Percentiles rank a stretch among this genome's conserved stretches.
These are phyloP conservation scores for Pygocentrus nattereri DNA, from an alignment of 2,797 vertebrate species.

Conservation along the genomic window DNA sequence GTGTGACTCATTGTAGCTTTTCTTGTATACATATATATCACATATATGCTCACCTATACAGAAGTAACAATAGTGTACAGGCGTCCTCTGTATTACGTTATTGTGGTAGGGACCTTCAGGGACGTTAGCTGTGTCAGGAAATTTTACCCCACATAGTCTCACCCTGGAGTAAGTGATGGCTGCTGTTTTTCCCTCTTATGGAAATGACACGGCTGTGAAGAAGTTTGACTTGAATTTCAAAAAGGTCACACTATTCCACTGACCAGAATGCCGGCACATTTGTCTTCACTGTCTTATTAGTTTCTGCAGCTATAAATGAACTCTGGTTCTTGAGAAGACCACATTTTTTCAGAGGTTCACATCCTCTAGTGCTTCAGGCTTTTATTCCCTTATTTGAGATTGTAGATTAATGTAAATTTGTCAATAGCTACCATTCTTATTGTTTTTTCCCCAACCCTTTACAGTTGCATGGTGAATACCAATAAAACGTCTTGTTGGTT, in stretches of 20 bases:
- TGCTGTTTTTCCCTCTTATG: not conserved
- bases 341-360: not conserved
- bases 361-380: not conserved
- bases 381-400: not conserved
- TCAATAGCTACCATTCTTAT: not conserved
- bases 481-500: not conserved
- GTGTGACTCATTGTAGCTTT: too few relatives aligned
- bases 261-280: constrained; percentile 18
- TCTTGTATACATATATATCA: too few relatives aligned
- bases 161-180: too few relatives aligned
- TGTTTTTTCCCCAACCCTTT: not conserved
- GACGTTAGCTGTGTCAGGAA: too few relatives aligned
- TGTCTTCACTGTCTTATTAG: constrained; percentile 41
- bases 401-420: not conserved
- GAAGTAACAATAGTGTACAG: too few relatives aligned
- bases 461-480: not conserved
- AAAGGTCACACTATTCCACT: constrained; percentile 7
- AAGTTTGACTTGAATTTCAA: constrained; percentile 15
- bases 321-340: not conserved
- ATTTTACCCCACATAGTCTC: too few relatives aligned
- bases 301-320: constrained; percentile 17
- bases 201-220: not conserved
- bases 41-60: too few relatives aligned
- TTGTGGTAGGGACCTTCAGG: too few relatives aligned
- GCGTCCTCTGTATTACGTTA: too few relatives aligned